A percentile compares a stretch with the other conserved stretches of the same genome.
phyloP scores from a whole-genome alignment of 1,140 invertebrate species.

The Drosophila ironensis region DNA sequence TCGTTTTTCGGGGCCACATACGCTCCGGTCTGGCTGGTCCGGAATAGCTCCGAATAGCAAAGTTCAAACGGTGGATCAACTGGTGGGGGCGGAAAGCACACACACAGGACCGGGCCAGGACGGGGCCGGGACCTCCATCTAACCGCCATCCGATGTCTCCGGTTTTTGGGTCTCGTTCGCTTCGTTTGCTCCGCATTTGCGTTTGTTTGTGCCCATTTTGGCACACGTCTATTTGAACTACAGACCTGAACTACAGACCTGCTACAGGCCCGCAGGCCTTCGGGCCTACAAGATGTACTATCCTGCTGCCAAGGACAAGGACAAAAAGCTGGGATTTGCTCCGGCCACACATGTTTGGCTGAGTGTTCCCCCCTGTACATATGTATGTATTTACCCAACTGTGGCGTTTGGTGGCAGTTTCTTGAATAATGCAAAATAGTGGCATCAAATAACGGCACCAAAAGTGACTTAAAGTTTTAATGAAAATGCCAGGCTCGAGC shows the following conservation, averaged over 20 bases:
- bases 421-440: constrained; percentile 75
- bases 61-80: constrained; percentile 55
- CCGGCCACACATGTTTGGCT: constrained; percentile 13
- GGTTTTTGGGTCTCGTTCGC: constrained; percentile 29
- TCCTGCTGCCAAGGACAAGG: constrained; percentile 32
- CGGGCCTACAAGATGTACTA: constrained; percentile 45
- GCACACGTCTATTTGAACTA: constrained; percentile 69
- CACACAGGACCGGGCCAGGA: neutral
- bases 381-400: constrained; percentile 47
- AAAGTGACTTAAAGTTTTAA: constrained; percentile 79
- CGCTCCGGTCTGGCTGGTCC: neutral
- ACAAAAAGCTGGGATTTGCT: constrained; percentile 36
- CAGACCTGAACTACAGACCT: no score
- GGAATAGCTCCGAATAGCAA: constrained; percentile 26
- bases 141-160: constrained; percentile 14
- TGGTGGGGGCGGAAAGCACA: no score
- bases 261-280: constrained; percentile 44
- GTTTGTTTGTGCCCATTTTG: constrained; percentile 32
- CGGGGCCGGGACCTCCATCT: neutral
- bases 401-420: constrained; percentile 48
- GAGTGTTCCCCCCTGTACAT: no score
- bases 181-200: constrained; percentile 43
- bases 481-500: constrained; percentile 58
- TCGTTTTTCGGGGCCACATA: neutral
- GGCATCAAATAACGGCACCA: constrained; percentile 66